A percentile compares a stretch with the other conserved stretches of the same genome.
Conservation (phyloP, 1,140 invertebrate genomes). For the Oedothorax gibbosus region DNA sequence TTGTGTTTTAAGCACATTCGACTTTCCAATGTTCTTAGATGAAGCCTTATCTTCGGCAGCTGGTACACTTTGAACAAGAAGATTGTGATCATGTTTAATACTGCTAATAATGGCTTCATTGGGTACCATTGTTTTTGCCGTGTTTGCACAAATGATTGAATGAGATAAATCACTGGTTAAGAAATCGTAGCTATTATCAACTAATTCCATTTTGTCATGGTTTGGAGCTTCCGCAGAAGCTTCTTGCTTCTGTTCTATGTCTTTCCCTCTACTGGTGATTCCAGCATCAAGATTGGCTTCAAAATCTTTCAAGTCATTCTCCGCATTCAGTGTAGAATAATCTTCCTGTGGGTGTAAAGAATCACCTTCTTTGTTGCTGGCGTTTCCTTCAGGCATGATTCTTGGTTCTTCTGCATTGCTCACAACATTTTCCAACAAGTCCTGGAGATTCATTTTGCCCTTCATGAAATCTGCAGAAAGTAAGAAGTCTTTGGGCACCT, state of each 20-base stretch:
- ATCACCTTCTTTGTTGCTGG: neutral
- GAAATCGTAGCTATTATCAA: conserved; percentile 7
- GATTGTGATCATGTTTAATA: conserved; percentile 42
- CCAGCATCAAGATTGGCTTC: neutral
- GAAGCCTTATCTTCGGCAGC: neutral
- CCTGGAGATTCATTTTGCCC: conserved; percentile 34
- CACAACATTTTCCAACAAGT: conserved; percentile 36
- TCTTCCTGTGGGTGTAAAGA: neutral
- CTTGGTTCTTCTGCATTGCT: neutral
- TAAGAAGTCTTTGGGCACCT: conserved; percentile 37
- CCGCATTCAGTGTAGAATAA: neutral
- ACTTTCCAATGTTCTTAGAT: neutral
- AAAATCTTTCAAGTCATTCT: conserved; percentile 24
- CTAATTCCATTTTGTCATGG: neutral
- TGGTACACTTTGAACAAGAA: conserved; percentile 11
- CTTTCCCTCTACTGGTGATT: neutral
- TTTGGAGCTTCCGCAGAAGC: neutral
- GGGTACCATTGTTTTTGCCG: neutral
- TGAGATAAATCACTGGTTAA: conserved; percentile 28
- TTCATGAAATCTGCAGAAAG: conserved; percentile 31
- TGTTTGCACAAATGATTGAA: neutral
- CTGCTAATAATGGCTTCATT: conserved; percentile 27
- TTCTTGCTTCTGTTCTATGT: neutral
- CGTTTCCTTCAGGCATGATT: neutral
- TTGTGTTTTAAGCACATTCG: neutral